Evolutionary conservation across 2,888 invertebrate genomes (phyloP), one percentile per base, ranked within the genome.

Genomic region (Unio delphinus): DNA sequence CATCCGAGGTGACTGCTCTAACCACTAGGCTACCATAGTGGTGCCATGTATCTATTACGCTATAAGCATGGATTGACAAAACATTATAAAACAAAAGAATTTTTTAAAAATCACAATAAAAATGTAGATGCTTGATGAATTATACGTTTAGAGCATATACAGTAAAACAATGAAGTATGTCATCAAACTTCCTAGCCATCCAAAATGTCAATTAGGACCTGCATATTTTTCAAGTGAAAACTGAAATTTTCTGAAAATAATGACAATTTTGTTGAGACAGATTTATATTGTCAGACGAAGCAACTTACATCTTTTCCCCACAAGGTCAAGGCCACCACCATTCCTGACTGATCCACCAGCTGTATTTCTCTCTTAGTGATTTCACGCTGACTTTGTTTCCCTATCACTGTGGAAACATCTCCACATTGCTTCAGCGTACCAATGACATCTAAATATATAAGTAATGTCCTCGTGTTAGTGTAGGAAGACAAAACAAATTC

Each of bases 321-420:
- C 1, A 99, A 89, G 0, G 98, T 97, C 5, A 98, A 87, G n/a
- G 91, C 91, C 88, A 94, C 94, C 73, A 94, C 93, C 58, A 93
- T 93, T 68, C 94, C 94, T 23, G 95, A 94, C 73, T 94, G 93
- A 90, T 99, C 99, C 0, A 99, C 95, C 6, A 99, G 88, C 4
- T 93, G 93, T 6, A 99, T 83, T 78, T 99, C 98, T 68, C 97
- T 93, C 88, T 99, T 99, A 82, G 93, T 95, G 67, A 98, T 91
- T 88, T 98, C 95, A 84, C 93, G 94, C 69, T 95, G 95, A 0
- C 95, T 94, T 67, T 93, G 92, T 81, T 92, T 93, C 0, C 95
- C 93, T 3, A 93, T 93, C 30, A 99, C 92, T 4, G 93, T 93
- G 82, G 93, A 92, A 1, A 96, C 72, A 70, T 97, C 97, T 0